Evolutionary conservation across 2,888 invertebrate genomes (phyloP), one percentile per base, ranked within the genome.

Genomic region (Drosophila differens): DNA sequence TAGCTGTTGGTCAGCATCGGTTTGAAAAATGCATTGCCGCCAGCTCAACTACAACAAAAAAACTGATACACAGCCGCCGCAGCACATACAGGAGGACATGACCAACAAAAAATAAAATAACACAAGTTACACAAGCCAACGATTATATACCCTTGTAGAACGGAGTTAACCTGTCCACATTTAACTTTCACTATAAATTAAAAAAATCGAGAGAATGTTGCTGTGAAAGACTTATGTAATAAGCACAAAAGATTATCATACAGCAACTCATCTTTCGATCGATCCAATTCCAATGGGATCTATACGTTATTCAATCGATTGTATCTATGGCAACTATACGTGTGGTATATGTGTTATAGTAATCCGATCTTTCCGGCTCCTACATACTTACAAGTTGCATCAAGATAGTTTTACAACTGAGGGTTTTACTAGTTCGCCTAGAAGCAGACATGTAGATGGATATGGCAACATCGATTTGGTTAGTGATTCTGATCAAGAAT

Each of bases 1-100:
- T 47, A 10, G 59, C 59, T 57, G 39, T 39, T 41, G 54, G 82
- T 74, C 62, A 65, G 57, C 58, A 37, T 54, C 39, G 33, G 22
- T 58, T 70, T 69, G 66, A 57, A 69, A 70, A 70, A 70, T 70
- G 72, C 72, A 70, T 70, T 47, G 51, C 71, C n/a, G 37, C 55
- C 83, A 49, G 16, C 35, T 41, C 60, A 69, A 63, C 74, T 70
- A 53, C 41, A 53, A 63, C 35, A 30, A 41, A 51, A 19, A 52
- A 55, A 44, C 33, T 28, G 25, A n/a, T n/a, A 16, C 39, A 39
- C 25, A 10, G 19, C 33, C 51, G 67, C 67, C 72, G 33, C 73
- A 74, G 75, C 67, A 67, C 41, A 62, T 57, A 74, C 64, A 65
- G 55, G 58, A 28, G 28, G 12, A 81, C 53, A 57, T 51, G 66